phyloP scores from a whole-genome alignment of 2,888 invertebrate genomes.

The Hyppa rectilinea region DNA sequence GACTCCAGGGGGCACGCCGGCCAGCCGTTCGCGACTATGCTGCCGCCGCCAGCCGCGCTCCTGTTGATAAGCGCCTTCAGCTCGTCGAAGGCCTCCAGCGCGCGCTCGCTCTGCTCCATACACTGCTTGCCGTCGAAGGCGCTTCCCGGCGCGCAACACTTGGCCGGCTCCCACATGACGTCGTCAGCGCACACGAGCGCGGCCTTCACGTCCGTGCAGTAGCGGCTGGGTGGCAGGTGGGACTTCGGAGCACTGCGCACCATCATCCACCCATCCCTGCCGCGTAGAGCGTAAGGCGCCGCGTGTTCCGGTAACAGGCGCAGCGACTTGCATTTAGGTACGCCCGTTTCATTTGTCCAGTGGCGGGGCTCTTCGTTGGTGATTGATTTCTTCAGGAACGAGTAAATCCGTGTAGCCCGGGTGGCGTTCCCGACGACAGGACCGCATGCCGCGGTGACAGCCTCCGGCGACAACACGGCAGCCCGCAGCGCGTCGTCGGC shows the following conservation, averaged over 20 bases:
- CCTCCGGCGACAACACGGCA: slow-evolving; percentile 76
- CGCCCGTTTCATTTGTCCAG: slow-evolving; percentile 78
- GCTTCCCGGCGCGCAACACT: slow-evolving; percentile 92
- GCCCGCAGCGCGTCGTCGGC: slow-evolving; percentile 72
- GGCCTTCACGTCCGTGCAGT: slow-evolving; percentile 93
- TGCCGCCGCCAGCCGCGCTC: slow-evolving; percentile 79
- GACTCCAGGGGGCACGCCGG: slow-evolving; percentile 88
- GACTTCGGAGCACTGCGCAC: slow-evolving; percentile 84
- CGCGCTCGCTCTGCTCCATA: slow-evolving; percentile 79
- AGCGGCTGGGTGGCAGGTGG: slow-evolving; percentile 90
- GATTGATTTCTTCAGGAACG: slow-evolving; percentile 64
- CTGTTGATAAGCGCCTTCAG: slow-evolving; percentile 77
- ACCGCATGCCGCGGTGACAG: slow-evolving; percentile 73
- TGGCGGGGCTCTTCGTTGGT: slow-evolving; percentile 37
- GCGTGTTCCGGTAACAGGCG: slow-evolving; percentile 82
- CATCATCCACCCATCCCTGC: slow-evolving; percentile 92
- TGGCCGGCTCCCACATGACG: slow-evolving; percentile 85
- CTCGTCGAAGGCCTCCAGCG: slow-evolving; percentile 78
- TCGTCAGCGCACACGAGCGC: slow-evolving; percentile 91
- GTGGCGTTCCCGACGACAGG: slow-evolving; percentile 84
- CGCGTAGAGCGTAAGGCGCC: slow-evolving; percentile 89
- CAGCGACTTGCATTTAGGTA: slow-evolving; percentile 77
- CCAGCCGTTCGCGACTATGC: slow-evolving; percentile 87
- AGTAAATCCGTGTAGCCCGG: slow-evolving; percentile 91
- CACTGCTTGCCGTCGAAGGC: slow-evolving; percentile 89